Evolutionary conservation across 2,113 vertebrate species (phyloP), one percentile per base, ranked within the genome.

Genomic region (Oxyruncus cristatus): DNA sequence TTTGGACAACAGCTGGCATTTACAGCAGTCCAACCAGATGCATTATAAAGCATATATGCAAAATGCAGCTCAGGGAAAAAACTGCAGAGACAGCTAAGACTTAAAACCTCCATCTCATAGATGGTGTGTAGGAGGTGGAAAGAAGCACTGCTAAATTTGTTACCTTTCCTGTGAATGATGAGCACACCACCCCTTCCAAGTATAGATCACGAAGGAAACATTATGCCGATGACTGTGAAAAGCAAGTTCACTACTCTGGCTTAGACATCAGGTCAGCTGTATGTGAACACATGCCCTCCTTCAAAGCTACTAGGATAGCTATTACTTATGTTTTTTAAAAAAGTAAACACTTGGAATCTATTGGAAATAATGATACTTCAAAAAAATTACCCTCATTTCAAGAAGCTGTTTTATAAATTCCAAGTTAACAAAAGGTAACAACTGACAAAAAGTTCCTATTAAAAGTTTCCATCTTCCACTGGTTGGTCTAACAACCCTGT

Each of bases 61-160:
- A 88, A 94, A 86, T 28, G 13, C 20, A 84, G 39, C 70, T 74
- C 41, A 52, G 46, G 33, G 6, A 50, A 86, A 90, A 91, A 91
- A 67, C 67, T 85, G 47, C 79, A 73, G 61, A 77, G 75, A 66
- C 49, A 92, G 50, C 26, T 22, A 70, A 84, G 71, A 44, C 55
- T 93, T 83, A 44, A 88, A 95, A 88, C 12, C 12, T 68, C 56
- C 12, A 30, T 89, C 76, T 91, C 86, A 55, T 70, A 55, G 52
- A 85, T 90, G 79, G 72, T 58, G 70, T 84, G 97, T 97, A 93
- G 97, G 97, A 97, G 96, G 96, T 95, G 95, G 50, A 88, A 92
- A 96, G 88, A 90, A 95, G 92, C 83, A 85, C 58, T 93, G 95
- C 91, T 97, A 97, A 97, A 97, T 96, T 85, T 85, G 96, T 79